A percentile compares a stretch with the other conserved stretches of the same genome.
Evolutionary conservation across 2,113 vertebrate species (phyloP).

Genomic region (Oxyura jamaicensis): DNA sequence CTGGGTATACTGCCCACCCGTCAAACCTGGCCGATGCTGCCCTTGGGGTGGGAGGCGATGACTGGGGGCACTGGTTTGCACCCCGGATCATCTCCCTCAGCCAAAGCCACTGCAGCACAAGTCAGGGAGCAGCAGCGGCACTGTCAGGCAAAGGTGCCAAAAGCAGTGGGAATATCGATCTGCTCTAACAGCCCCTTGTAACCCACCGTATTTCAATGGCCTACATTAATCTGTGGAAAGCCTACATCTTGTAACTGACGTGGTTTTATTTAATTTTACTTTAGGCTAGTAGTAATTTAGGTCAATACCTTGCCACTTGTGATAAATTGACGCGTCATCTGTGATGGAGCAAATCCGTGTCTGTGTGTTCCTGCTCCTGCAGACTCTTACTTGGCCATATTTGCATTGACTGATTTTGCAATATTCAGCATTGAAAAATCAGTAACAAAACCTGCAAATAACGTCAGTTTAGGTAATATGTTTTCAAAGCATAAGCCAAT

Average conservation of each 20-base stretch:
- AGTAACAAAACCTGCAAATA: background rate
- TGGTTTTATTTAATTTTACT: conserved; percentile 46
- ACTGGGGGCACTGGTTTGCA: background rate
- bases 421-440: background rate
- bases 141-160: background rate
- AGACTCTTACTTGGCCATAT: background rate
- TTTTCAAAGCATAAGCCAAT: background rate
- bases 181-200: background rate
- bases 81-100: accelerated
- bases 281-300: background rate
- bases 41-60: background rate
- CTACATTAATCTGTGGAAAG: conserved; percentile 11
- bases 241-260: background rate
- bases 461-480: background rate
- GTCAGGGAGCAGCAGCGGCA: background rate
- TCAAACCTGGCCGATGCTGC: background rate
- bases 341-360: background rate
- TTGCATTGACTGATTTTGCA: background rate
- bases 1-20: background rate
- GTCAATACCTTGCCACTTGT: conserved; percentile 11
- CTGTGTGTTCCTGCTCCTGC: background rate
- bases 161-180: conserved; percentile 11
- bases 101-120: background rate
- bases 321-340: background rate
- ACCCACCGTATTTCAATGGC: background rate